Evolutionary conservation across 2,113 vertebrate species (phyloP), one percentile per base, ranked within the genome.

Genomic region (Reinhardtius hippoglossoides): DNA sequence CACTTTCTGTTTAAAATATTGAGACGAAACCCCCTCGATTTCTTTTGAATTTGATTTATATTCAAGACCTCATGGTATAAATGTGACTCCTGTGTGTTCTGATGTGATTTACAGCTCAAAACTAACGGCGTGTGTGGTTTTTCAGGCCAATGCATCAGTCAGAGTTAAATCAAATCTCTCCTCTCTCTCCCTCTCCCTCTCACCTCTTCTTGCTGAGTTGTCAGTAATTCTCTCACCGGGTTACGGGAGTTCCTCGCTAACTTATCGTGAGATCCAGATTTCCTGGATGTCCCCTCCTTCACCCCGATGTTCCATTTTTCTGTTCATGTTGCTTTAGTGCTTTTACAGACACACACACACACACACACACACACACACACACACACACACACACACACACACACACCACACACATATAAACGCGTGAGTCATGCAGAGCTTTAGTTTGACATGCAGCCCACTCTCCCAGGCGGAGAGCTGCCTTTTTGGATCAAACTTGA

Each of bases 391-490:
- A 37, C 64, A 67, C 69, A 62, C 55, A n/a, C 27, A 27, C 27
- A 27, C 27, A 27, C 27, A 27, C 31, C 42, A n/a, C n/a, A n/a
- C n/a, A n/a, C n/a, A 69, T 0, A 2, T 24, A 27, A 9, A 26
- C 1, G 7, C 10, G 67, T 87, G 82, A 90, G 69, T 85, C 77
- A 76, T 72, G 40, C 54, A 71, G 72, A 77, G 68, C 77, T 31
- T 74, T 79, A 70, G 66, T 80, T 59, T 81, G 86, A 72, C 73
- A 42, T 78, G 73, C 54, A 67, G 85, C 61, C 86, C 82, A 84
- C 71, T 80, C 69, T 85, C 61, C 50, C 63, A 31, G 73, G 26
- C 75, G 57, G 64, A 83, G 78, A 16, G 1, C 73, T 73, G 72
- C 71, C 50, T 56, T 74, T 75, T 82, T 86, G 59, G 67, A 78